Conservation (phyloP, 2,888 invertebrate genomes). For the Mythimna lalbum region DNA sequence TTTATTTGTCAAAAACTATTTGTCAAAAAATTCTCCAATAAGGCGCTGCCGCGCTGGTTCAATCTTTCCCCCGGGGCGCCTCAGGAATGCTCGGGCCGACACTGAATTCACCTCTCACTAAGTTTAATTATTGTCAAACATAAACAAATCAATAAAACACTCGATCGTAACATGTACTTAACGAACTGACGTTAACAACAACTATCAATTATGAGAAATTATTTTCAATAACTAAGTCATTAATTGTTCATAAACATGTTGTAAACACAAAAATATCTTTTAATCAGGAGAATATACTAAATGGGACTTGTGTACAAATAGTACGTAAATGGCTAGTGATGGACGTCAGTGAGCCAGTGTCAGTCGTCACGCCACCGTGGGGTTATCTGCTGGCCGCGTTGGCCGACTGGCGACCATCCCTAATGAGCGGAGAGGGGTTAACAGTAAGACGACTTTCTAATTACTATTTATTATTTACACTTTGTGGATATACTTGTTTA, state of each 20-base stretch:
- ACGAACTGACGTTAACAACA: slow-evolving; percentile 31
- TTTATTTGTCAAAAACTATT: no score
- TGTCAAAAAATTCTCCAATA: no score
- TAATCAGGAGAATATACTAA: slow-evolving; percentile 39
- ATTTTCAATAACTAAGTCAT: slow-evolving; percentile 49
- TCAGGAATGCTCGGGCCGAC: no score
- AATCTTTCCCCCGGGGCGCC: no score
- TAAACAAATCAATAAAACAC: neutral
- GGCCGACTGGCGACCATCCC: slow-evolving; percentile 70
- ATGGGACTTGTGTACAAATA: slow-evolving; percentile 46
- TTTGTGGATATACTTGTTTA: slow-evolving; percentile 38
- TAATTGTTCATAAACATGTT: slow-evolving; percentile 35
- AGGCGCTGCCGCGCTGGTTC: no score
- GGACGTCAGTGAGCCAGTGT: slow-evolving; percentile 50
- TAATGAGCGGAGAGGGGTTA: slow-evolving; percentile 75
- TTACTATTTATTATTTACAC: slow-evolving; percentile 67
- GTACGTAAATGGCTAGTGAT: slow-evolving; percentile 43
- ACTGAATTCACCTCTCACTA: neutral
- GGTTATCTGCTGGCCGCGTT: slow-evolving; percentile 77
- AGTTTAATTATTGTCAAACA: slow-evolving; percentile 10
- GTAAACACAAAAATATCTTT: slow-evolving; percentile 56
- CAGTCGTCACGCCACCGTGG: slow-evolving; percentile 77
- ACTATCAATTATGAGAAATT: slow-evolving; percentile 44
- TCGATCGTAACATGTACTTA: slow-evolving; percentile 18
- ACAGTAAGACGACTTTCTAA: slow-evolving; percentile 75